A percentile compares a stretch with the other conserved stretches of the same genome.
Evolutionary conservation across 1,140 invertebrate genomes (phyloP).

Genomic region (Nymphalis io): DNA sequence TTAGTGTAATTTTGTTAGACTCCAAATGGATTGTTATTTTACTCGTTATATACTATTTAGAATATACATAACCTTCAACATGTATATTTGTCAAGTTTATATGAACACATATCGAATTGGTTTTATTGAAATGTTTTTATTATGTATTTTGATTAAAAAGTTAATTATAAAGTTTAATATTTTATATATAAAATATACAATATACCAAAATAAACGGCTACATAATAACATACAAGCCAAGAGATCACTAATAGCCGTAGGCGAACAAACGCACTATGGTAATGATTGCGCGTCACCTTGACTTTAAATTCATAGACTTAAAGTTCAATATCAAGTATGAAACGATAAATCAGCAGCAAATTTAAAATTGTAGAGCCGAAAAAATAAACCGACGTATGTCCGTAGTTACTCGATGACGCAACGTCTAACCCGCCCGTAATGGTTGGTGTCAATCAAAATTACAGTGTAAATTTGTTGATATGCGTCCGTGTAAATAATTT

Average conservation of each 20-base stretch:
- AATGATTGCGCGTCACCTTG: constrained; percentile 8
- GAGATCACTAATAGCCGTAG: constrained; percentile 42
- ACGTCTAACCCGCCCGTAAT: constrained; percentile 74
- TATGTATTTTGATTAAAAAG: neutral
- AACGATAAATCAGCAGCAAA: constrained; percentile 38
- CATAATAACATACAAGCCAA: constrained; percentile 35
- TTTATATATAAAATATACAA: constrained; percentile 26
- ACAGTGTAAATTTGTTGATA: constrained; percentile 71
- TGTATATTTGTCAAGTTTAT: neutral
- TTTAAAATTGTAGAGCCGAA: constrained; percentile 43
- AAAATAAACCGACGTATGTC: constrained; percentile 54
- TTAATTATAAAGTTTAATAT: constrained; percentile 14
- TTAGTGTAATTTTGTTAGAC: constrained; percentile 71
- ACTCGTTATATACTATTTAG: constrained; percentile 45
- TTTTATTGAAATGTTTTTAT: neutral
- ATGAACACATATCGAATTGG: neutral
- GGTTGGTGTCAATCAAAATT: constrained; percentile 80
- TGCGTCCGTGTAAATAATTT: constrained; percentile 48
- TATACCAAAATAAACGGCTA: constrained; percentile 34
- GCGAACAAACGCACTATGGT: constrained; percentile 28
- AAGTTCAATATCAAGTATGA: constrained; percentile 43
- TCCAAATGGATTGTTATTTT: constrained; percentile 53
- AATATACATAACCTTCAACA: constrained; percentile 38
- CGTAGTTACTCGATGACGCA: constrained; percentile 73
- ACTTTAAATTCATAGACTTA: constrained; percentile 29